Conservation (phyloP, 2,888 invertebrate species). For the Thysanoteuthis rhombus region DNA sequence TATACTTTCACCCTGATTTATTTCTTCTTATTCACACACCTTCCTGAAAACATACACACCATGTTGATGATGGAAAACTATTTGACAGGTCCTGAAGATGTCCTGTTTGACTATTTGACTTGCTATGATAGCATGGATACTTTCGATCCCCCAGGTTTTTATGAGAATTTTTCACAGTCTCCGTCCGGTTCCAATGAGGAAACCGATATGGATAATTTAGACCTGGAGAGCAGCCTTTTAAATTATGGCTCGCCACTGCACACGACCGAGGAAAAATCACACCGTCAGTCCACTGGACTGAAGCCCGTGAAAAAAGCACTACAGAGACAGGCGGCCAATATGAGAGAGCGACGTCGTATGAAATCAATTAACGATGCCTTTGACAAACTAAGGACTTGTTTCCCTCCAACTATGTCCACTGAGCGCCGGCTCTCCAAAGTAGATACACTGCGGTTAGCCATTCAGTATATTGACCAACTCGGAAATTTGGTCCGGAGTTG, state of each 20-base stretch:
- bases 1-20: no score
- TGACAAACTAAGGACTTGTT: slow-evolving; percentile 88
- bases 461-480: slow-evolving; percentile 91
- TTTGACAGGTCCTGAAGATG: slow-evolving; percentile 53
- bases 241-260: not conserved
- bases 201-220: slow-evolving; percentile 45
- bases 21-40: no score
- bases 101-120: slow-evolving; percentile 57
- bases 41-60: not conserved
- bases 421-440: slow-evolving; percentile 94
- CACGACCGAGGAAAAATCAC: not conserved
- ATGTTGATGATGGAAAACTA: slow-evolving; percentile 49
- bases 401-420: slow-evolving; percentile 86
- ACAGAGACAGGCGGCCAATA: slow-evolving; percentile 92
- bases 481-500: slow-evolving; percentile 79
- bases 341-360: slow-evolving; percentile 91
- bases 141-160: slow-evolving; percentile 37
- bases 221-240: not conserved
- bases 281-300: slow-evolving; percentile 28
- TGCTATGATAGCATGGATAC: slow-evolving; percentile 53
- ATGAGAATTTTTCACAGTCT: slow-evolving; percentile 37
- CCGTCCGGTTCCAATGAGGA: slow-evolving; percentile 50
- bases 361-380: slow-evolving; percentile 97
- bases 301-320: slow-evolving; percentile 76
- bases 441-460: slow-evolving; percentile 90